A percentile compares a stretch with the other conserved stretches of the same genome.
Evolutionary conservation across 2,797 vertebrate genomes (phyloP).

Genomic region (Capromys pilorides): DNA sequence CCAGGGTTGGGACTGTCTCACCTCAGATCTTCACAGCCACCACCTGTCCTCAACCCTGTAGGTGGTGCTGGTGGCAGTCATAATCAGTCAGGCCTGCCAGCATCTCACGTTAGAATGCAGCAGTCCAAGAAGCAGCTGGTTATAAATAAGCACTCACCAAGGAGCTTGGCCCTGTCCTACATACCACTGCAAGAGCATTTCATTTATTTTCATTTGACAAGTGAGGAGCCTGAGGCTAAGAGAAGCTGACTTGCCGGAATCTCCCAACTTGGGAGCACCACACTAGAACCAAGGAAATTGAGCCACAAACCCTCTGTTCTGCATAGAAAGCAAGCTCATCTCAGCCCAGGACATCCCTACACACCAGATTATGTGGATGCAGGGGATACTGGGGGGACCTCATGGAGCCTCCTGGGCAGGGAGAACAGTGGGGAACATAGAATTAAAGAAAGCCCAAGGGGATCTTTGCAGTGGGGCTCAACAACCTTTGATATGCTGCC

Average conservation of each 20-base stretch:
- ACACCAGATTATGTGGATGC: background rate
- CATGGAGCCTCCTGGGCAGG: background rate
- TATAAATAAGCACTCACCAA: background rate
- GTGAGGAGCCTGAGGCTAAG: background rate
- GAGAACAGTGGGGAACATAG: background rate
- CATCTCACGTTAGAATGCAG: background rate
- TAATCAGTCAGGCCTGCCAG: background rate
- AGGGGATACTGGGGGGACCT: background rate
- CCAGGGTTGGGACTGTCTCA: background rate
- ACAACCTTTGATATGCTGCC: constrained; percentile 12
- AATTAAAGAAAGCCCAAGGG: background rate
- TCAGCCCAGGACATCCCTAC: background rate
- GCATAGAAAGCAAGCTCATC: accelerated
- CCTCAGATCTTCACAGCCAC: background rate
- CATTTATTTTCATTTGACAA: background rate
- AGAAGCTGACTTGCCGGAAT: background rate
- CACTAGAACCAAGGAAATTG: background rate
- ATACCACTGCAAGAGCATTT: background rate
- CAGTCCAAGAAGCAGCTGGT: background rate
- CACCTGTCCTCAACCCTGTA: background rate
- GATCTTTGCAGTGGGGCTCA: background rate
- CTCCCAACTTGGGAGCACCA: background rate
- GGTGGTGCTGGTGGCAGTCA: too few species aligned
- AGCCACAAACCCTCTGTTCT: background rate
- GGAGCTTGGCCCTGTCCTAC: background rate